Evolutionary conservation across 1,140 invertebrate species (phyloP).

Genomic region (Belonocnema kinseyi): DNA sequence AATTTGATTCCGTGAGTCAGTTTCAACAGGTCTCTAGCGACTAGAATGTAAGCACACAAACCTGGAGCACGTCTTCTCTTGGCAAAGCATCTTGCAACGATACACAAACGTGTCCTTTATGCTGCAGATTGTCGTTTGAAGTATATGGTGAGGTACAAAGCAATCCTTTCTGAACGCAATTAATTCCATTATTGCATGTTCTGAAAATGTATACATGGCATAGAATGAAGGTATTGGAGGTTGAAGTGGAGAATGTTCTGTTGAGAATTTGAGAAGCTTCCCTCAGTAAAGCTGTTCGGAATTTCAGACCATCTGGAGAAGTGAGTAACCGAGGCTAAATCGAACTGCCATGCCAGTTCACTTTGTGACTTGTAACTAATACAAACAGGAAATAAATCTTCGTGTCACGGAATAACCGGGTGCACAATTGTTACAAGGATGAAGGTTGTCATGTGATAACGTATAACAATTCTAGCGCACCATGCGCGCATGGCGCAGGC

Average conservation of each 20-base stretch:
- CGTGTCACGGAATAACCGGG: too few species aligned
- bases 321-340: slow-evolving; percentile 43
- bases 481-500: too few species aligned
- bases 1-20: slow-evolving; percentile 10
- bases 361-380: too few species aligned
- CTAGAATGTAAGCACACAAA: slow-evolving; percentile 11
- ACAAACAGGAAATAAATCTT: too few species aligned
- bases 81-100: slow-evolving; percentile 1
- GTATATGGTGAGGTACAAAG: not conserved
- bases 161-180: slow-evolving; percentile 19
- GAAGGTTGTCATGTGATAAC: too few species aligned
- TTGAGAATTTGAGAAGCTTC: slow-evolving; percentile 50
- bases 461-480: too few species aligned
- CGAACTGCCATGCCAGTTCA: too few species aligned
- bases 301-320: slow-evolving; percentile 49
- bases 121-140: not conserved
- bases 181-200: slow-evolving; percentile 5
- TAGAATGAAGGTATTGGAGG: not conserved
- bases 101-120: slow-evolving; percentile 19
- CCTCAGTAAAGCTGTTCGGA: slow-evolving; percentile 54
- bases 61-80: not conserved
- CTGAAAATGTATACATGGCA: not conserved
- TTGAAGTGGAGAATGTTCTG: not conserved
- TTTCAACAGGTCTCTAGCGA: slow-evolving; percentile 14
- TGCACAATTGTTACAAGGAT: too few species aligned